Evolutionary conservation across 30 jellyfish, hydroid and myxozoan genomes (phyloP).

Genomic region (Chrysaora quinquecirrha): DNA sequence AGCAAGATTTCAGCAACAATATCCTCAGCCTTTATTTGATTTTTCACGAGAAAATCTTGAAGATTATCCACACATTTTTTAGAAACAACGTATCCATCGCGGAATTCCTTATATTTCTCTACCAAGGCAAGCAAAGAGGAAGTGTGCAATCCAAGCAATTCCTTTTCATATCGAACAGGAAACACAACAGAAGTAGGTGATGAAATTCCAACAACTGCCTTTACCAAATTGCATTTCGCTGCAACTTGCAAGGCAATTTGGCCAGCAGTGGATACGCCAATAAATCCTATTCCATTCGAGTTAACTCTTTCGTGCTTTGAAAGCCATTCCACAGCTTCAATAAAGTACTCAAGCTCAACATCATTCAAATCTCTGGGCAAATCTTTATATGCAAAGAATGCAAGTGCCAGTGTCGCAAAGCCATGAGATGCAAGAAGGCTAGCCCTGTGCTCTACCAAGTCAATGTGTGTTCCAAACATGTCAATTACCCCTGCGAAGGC

Average conservation of each 20-base stretch:
- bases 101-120: too few relatives aligned
- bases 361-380: conserved; percentile 8
- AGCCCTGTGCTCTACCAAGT: conserved; percentile 49
- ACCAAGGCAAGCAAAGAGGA: too few relatives aligned
- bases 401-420: conserved; percentile 32
- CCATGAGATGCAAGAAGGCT: conserved; percentile 82
- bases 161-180: background rate
- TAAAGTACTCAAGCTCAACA: conserved; percentile 60
- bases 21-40: background rate
- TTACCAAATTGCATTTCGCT: background rate
- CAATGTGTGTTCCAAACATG: background rate
- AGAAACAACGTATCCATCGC: background rate
- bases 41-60: background rate
- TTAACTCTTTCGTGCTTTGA: conserved; percentile 32
- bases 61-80: background rate
- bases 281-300: conserved; percentile 55
- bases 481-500: conserved; percentile 14
- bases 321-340: conserved; percentile 61
- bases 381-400: conserved; percentile 12
- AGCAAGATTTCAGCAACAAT: background rate
- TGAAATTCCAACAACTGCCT: conserved; percentile 12
- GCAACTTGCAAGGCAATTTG: conserved; percentile 8
- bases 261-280: conserved; percentile 60
- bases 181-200: too few relatives aligned
- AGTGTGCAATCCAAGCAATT: background rate